Evolutionary conservation across 2,888 invertebrate species (phyloP).

Genomic region (Erebia aethiops): DNA sequence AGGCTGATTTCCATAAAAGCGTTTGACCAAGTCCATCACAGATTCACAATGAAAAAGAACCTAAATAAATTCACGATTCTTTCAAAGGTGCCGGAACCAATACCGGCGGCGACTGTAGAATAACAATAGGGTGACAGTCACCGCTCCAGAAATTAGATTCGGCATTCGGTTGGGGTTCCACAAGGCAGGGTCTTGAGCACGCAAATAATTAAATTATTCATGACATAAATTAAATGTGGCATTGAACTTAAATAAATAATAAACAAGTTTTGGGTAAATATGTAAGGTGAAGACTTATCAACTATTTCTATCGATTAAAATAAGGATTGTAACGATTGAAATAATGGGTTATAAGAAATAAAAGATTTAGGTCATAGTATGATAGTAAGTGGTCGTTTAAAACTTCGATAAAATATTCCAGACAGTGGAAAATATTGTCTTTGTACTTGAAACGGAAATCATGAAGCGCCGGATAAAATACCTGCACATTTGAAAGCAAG

Average conservation of each 20-base stretch:
- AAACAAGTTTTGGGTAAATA: no score
- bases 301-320: no score
- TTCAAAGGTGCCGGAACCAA: conserved; percentile 29
- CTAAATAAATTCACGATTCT: conserved; percentile 25
- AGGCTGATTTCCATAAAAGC: conserved; percentile 3
- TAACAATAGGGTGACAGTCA: conserved; percentile 29
- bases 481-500: conserved; percentile 41
- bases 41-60: conserved; percentile 14
- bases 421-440: conserved; percentile 17
- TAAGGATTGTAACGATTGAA: no score
- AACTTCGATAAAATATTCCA: conserved; percentile 1
- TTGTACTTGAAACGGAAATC: conserved; percentile 9
- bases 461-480: conserved; percentile 19
- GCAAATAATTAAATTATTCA: conserved; percentile 24
- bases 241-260: neutral
- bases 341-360: no score
- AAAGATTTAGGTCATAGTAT: neutral
- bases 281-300: no score
- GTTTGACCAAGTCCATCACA: conserved; percentile 16
- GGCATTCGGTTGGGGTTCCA: conserved; percentile 18
- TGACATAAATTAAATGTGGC: conserved; percentile 26
- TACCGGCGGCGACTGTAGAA: conserved; percentile 26
- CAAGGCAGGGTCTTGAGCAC: conserved; percentile 12
- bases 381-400: neutral
- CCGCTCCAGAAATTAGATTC: conserved; percentile 32